Conservation (phyloP, 1,140 invertebrate genomes). For the Dendrolimus punctatus region DNA sequence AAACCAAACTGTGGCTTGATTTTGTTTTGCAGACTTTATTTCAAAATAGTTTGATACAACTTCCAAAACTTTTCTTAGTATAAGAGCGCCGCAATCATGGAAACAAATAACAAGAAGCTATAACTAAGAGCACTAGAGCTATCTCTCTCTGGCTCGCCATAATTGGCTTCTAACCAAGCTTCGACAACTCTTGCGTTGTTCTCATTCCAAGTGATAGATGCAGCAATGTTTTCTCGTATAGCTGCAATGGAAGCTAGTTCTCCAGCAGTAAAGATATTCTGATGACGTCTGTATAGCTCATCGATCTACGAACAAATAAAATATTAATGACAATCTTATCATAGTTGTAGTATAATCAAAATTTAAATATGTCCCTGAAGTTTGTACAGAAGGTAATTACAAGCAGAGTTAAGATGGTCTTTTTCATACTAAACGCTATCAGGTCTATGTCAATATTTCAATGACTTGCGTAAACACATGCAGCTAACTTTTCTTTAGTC, state of each 20-base stretch:
- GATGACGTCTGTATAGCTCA: slow-evolving; percentile 25
- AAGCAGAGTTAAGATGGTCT: no score
- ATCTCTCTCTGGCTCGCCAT: slow-evolving; percentile 16
- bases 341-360: no score
- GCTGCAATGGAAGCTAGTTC: slow-evolving; percentile 39
- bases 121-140: slow-evolving; percentile 28
- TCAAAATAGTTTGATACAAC: no score
- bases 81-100: slow-evolving; percentile 29
- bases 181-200: slow-evolving; percentile 32
- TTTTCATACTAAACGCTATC: no score
- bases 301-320: slow-evolving; percentile 28
- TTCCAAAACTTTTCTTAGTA: slow-evolving; percentile 8
- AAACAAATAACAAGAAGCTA: slow-evolving; percentile 38
- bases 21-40: no score
- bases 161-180: slow-evolving; percentile 36
- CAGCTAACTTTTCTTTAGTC: no score
- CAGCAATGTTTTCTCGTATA: slow-evolving; percentile 49
- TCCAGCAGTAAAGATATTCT: slow-evolving; percentile 41
- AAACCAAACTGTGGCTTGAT: no score
- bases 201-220: slow-evolving; percentile 40
- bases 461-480: no score
- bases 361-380: no score
- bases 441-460: no score
- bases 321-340: neutral
- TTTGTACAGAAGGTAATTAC: no score